phyloP scores from a whole-genome alignment of 2,113 vertebrate genomes.

The Etheostoma spectabile region DNA sequence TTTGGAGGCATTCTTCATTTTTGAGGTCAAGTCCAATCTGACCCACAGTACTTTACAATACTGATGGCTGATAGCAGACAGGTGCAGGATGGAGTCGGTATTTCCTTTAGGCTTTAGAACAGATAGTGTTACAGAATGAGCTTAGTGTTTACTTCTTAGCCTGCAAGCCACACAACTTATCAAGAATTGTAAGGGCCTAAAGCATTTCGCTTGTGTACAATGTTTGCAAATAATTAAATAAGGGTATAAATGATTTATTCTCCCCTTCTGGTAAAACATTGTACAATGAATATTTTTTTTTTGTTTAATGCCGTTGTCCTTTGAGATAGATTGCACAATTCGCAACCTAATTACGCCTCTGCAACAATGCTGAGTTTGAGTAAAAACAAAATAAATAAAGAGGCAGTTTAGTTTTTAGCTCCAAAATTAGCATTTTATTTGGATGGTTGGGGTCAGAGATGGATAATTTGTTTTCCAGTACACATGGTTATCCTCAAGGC shows the following conservation, averaged over 20 bases:
- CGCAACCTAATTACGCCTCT: slow-evolving; percentile 62
- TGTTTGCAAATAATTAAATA: slow-evolving; percentile 45
- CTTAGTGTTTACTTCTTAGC: slow-evolving; percentile 25
- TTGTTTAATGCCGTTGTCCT: slow-evolving; percentile 46
- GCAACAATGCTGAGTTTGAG: slow-evolving; percentile 44
- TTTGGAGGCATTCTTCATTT: slow-evolving; percentile 37
- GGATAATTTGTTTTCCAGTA: slow-evolving; percentile 95
- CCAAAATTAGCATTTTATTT: slow-evolving; percentile 99
- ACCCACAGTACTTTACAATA: slow-evolving; percentile 36
- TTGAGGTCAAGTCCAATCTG: slow-evolving; percentile 58
- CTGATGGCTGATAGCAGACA: slow-evolving; percentile 42
- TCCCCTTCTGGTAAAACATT: slow-evolving; percentile 36
- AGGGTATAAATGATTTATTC: slow-evolving; percentile 51
- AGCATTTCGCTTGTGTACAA: slow-evolving; percentile 12
- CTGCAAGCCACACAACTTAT: slow-evolving; percentile 23
- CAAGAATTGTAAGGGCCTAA: neutral
- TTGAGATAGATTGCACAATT: slow-evolving; percentile 45
- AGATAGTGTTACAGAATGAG: slow-evolving; percentile 24
- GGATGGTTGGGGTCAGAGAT: slow-evolving; percentile 97
- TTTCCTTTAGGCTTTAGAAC: slow-evolving; percentile 1
- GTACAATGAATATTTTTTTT: neutral
- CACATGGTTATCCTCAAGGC: slow-evolving; percentile 96
- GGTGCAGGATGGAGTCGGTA: slow-evolving; percentile 40
- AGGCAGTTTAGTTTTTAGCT: slow-evolving; percentile 87
- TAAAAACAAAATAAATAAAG: slow-evolving; percentile 64